Evolutionary conservation across 2,113 vertebrate genomes (phyloP).

Genomic region (Corydoras maculifer): DNA sequence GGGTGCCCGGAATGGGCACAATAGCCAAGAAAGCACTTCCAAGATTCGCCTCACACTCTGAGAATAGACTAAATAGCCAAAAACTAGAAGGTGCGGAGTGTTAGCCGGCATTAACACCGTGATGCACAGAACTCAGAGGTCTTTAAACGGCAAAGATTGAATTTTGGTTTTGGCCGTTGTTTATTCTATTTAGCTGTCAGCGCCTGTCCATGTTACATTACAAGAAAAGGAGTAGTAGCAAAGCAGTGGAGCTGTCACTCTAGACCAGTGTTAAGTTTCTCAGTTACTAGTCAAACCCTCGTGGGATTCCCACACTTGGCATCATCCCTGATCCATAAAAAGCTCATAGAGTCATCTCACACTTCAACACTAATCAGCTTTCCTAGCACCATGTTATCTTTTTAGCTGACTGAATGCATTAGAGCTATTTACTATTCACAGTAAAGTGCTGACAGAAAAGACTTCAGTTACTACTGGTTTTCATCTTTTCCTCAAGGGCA

Average conservation of each 20-base stretch:
- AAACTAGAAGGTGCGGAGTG: background rate
- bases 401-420: background rate
- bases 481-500: background rate
- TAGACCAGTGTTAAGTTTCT: background rate
- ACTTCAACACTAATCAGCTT: background rate
- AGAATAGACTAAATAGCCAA: background rate
- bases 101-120: background rate
- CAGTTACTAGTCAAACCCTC: background rate
- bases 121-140: conserved; percentile 8
- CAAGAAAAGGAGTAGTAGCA: background rate
- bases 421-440: background rate
- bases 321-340: background rate
- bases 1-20: conserved; percentile 1
- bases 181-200: background rate
- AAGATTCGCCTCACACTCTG: conserved; percentile 5
- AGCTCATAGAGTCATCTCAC: background rate
- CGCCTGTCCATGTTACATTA: background rate
- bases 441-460: background rate
- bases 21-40: conserved; percentile 15
- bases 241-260: background rate
- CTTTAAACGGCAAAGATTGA: background rate
- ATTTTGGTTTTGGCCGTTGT: background rate
- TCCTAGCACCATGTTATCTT: background rate
- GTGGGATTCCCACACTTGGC: conserved; percentile 24
- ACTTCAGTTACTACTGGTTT: background rate